Percentiles rank a stretch among this genome's conserved stretches.
Evolutionary conservation across 2,888 invertebrate genomes (phyloP).

Genomic region (Mesoligia furuncula): DNA sequence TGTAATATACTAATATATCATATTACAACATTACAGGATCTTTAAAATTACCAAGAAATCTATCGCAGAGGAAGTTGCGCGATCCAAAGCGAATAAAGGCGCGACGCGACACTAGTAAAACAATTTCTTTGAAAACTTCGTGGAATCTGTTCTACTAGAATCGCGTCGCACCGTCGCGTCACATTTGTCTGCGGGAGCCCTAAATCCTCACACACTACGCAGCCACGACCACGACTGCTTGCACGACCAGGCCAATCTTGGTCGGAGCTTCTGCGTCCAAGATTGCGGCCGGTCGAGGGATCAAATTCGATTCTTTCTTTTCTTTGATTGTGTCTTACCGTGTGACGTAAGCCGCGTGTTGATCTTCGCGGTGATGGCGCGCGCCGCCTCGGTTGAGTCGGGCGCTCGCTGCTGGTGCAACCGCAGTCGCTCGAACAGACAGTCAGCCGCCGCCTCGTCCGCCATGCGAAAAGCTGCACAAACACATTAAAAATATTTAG

Average conservation of each 20-base stretch:
- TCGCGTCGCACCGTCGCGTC: neutral
- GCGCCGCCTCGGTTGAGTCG: slow-evolving; percentile 84
- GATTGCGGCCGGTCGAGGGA: neutral
- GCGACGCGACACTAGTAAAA: no score
- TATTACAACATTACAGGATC: neutral
- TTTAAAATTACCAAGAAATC: neutral
- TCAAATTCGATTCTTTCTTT: neutral
- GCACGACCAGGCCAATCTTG: neutral
- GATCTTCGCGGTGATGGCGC: slow-evolving; percentile 85
- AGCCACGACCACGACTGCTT: neutral
- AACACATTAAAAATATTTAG: neutral
- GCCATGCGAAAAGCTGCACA: slow-evolving; percentile 85
- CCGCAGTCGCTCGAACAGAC: slow-evolving; percentile 87
- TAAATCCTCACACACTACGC: neutral
- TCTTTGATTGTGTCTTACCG: slow-evolving; percentile 69
- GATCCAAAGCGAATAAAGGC: neutral
- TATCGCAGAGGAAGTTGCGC: neutral
- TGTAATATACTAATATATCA: neutral
- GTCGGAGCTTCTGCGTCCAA: neutral
- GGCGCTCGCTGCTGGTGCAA: slow-evolving; percentile 85
- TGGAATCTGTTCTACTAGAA: neutral
- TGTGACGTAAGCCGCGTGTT: slow-evolving; percentile 86
- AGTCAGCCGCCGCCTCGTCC: slow-evolving; percentile 85
- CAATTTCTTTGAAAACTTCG: neutral
- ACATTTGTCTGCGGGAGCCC: neutral